Percentiles rank a stretch among this genome's conserved stretches.
phyloP scores from a whole-genome alignment of 2,797 vertebrate genomes.

The Clarias laeviceps region DNA sequence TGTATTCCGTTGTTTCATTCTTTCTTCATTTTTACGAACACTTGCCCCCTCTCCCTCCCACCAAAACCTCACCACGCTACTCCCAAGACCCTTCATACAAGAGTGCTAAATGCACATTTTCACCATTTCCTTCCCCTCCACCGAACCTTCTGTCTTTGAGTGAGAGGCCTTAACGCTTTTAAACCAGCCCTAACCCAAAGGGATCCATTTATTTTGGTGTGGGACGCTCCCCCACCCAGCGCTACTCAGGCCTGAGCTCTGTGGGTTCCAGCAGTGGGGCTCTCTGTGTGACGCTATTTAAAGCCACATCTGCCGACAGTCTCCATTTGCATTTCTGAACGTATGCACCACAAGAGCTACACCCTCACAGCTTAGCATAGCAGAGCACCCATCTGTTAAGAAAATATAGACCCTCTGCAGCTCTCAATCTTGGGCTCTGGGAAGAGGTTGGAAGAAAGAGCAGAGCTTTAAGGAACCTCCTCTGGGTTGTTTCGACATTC shows the following conservation, averaged over 20 bases:
- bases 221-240: conserved; percentile 49
- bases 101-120: conserved; percentile 57
- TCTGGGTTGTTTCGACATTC: conserved; percentile 50
- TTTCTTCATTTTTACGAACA: conserved; percentile 12
- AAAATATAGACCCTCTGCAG: conserved; percentile 59
- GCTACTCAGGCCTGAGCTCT: conserved; percentile 50
- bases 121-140: conserved; percentile 56
- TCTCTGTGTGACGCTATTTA: conserved; percentile 66
- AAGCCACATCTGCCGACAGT: conserved; percentile 67
- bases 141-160: conserved; percentile 49
- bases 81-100: conserved; percentile 44
- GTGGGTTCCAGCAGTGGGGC: conserved; percentile 61
- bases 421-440: conserved; percentile 44
- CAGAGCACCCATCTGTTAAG: conserved; percentile 61
- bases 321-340: conserved; percentile 66
- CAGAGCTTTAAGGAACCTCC: conserved; percentile 39
- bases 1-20: conserved; percentile 9
- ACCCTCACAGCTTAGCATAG: conserved; percentile 61
- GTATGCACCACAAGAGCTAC: conserved; percentile 59
- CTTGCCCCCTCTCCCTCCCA: conserved; percentile 20
- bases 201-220: conserved; percentile 56
- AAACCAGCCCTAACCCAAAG: conserved; percentile 52
- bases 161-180: conserved; percentile 44
- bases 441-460: conserved; percentile 42
- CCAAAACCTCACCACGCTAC: conserved; percentile 17